Evolutionary conservation across 2,797 vertebrate species (phyloP), one percentile per base, ranked within the genome.

Genomic region (Alca torda): DNA sequence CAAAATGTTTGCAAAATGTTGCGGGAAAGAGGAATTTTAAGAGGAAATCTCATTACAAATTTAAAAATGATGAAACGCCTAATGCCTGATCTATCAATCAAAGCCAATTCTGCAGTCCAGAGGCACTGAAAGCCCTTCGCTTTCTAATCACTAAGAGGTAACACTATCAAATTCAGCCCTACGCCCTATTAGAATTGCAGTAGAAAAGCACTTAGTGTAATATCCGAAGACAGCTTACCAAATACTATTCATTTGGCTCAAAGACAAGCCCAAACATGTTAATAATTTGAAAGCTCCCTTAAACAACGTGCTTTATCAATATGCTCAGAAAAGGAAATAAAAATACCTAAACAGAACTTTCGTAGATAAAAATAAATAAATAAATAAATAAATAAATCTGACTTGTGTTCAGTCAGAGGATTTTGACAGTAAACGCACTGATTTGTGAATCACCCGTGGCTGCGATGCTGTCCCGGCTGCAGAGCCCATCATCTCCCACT

Each of bases 151-250:
- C 70, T 74, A 83, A 82, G 8, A 89, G 83, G 67, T 60, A 92
- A 89, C 91, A 57, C 88, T 54, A 94, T 81, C 91, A 94, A 95
- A 95, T 84, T 65, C 96, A 91, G 73, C 43, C 91, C 65, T 90
- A 65, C 53, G 39, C 69, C 91, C 89, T 30, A 74, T 72, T 57
- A 83, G 78, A 91, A 92, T 1, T 79, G 78, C 86, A 87, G 81
- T 16, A 83, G 88, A 72, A 90, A 86, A 95, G 93, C 87, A 94
- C 93, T 96, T 89, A 79, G 60, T 21, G 67, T 82, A 89, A 92
- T 87, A 81, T 24, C 86, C 84, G 72, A 25, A 80, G 88, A 83
- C 84, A 90, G 84, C 77, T 94, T 77, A 89, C 86, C 67, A 24
- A 56, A 41, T 18, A 23, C 60, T 28, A 37, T 17, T 91, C 83